phyloP scores from a whole-genome alignment of 2,888 invertebrate species.

The Metallyticus violacea region DNA sequence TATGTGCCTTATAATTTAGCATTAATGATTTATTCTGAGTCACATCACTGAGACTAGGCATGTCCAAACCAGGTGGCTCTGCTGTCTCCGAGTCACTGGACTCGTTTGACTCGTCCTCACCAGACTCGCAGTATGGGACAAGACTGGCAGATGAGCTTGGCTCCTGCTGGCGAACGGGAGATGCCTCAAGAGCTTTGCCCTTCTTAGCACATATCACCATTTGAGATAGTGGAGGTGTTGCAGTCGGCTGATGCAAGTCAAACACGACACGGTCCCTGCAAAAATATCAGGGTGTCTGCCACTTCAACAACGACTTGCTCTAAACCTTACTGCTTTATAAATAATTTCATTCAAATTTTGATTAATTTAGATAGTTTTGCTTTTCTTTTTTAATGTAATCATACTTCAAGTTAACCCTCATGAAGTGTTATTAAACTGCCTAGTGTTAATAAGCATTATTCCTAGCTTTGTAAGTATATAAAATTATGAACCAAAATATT shows the following conservation, averaged over 20 bases:
- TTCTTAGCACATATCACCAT: constrained; percentile 22
- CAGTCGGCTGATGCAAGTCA: constrained; percentile 21
- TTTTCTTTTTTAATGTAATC: background rate
- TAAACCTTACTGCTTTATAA: background rate
- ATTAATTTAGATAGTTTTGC: background rate
- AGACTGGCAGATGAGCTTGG: constrained; percentile 39
- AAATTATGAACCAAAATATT: too few species aligned
- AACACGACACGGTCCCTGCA: constrained; percentile 27
- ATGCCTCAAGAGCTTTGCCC: constrained; percentile 25
- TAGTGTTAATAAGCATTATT: too few species aligned
- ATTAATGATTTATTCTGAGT: background rate
- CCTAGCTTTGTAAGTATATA: too few species aligned
- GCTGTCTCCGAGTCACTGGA: constrained; percentile 40
- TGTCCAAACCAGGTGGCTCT: background rate
- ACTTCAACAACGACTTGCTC: background rate
- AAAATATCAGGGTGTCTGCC: constrained; percentile 18
- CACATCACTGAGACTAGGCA: constrained; percentile 19
- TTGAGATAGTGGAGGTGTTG: background rate
- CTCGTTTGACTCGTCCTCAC: constrained; percentile 45
- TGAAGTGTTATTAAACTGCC: too few species aligned
- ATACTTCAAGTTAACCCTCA: too few species aligned
- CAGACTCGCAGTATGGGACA: constrained; percentile 44
- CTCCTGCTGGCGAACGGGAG: constrained; percentile 23
- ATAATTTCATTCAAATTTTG: background rate
- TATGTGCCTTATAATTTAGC: background rate